A percentile compares a stretch with the other conserved stretches of the same genome.
Conservation (phyloP, 2,888 invertebrate genomes). For the Lacanobia wlatinum region DNA sequence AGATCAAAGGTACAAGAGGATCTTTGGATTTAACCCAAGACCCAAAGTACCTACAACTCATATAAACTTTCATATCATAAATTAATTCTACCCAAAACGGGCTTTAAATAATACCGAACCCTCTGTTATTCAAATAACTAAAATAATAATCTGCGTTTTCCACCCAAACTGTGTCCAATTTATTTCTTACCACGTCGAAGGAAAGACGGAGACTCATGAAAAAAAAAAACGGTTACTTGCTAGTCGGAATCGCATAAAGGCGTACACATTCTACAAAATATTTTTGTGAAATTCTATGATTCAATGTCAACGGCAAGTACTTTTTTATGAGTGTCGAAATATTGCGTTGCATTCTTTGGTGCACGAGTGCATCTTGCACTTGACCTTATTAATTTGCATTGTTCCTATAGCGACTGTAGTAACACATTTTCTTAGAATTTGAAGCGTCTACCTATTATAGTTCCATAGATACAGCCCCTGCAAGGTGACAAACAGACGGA, state of each 20-base stretch:
- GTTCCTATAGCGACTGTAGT: too few relatives aligned
- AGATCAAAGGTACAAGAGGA: neutral
- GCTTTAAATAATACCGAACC: neutral
- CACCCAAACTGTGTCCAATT: neutral
- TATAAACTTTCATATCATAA: neutral
- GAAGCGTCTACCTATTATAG: neutral
- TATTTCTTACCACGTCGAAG: neutral
- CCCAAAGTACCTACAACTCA: neutral
- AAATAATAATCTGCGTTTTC: neutral
- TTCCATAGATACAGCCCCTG: neutral
- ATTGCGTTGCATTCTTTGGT: too few relatives aligned
- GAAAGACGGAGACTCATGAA: neutral
- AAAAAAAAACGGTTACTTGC: neutral
- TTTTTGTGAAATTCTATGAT: neutral
- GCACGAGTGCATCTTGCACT: too few relatives aligned
- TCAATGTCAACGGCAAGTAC: neutral
- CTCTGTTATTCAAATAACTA: neutral
- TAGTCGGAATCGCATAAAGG: neutral
- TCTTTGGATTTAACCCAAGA: neutral
- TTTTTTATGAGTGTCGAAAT: too few relatives aligned
- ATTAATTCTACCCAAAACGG: neutral
- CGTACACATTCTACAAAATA: neutral
- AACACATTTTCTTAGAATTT: too few relatives aligned
- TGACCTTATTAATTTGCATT: too few relatives aligned
- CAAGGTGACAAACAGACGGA: too few relatives aligned